Evolutionary conservation across 2,888 invertebrate genomes (phyloP), one percentile per base, ranked within the genome.

Genomic region (Seladonia tumulorum): DNA sequence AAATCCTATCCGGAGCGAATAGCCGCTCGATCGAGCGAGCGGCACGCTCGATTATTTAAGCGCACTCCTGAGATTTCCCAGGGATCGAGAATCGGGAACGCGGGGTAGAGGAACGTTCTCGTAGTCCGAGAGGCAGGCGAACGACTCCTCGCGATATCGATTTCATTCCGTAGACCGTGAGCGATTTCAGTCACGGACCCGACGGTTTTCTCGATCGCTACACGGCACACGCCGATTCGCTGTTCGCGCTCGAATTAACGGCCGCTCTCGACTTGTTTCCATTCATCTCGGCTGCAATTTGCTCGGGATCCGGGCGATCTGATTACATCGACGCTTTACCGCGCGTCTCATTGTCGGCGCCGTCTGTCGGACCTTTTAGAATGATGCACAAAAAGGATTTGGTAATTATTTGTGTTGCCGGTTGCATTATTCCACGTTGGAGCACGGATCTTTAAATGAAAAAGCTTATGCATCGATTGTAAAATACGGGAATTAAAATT

Each of bases 11-110:
- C 88, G 85, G 18, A 66, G 29, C 66, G 66, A 66, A 35, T 66
- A 16, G 66, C 66, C 29, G 35, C 18, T 66, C 66, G 82, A 72
- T 82, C 84, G 78, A 79, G 84, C 78, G 76, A 82, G 78, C 88
- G 79, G 81, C 80, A 35, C 60, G 79, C 75, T 87, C 84, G 81
- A 90, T 89, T 90, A 91, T 90, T 91, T 90, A 87, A 85, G 85
- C 81, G 75, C 25, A 39, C 73, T 76, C 81, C 75, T 68, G 86
- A 78, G 84, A 75, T 79, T 81, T 86, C n/a, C 79, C 66, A 74
- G 79, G 42, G 57, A 60, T 60, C 60, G 60, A 60, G 5, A 25
- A 60, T n/a, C 60, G 60, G 60, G 14, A 60, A 60, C 60, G 25
- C 60, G 25, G 4, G 22, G 10, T 3, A 53, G n/a, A n/a, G 53